phyloP scores from a whole-genome alignment of 2,113 vertebrate genomes.

The Xyrauchen texanus region DNA sequence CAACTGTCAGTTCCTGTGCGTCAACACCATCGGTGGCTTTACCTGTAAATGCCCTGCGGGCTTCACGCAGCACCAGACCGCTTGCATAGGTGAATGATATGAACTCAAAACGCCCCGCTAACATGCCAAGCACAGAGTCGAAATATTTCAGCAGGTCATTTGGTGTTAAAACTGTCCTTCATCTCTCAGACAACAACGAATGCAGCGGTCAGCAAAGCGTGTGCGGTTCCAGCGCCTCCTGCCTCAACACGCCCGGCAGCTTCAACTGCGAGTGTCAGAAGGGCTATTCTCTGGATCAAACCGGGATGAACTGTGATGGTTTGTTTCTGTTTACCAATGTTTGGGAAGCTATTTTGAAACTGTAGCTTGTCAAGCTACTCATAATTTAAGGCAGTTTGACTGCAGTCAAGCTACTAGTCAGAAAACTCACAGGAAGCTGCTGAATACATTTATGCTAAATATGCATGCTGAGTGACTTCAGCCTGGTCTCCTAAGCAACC shows the following conservation, averaged over 20 bases:
- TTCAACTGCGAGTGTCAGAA: slow-evolving; percentile 91
- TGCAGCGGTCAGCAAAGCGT: slow-evolving; percentile 76
- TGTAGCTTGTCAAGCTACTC: too few relatives aligned
- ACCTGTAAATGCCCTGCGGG: slow-evolving; percentile 90
- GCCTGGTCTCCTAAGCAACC: too few relatives aligned
- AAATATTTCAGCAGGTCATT: not conserved
- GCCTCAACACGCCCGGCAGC: slow-evolving; percentile 86
- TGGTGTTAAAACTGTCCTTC: slow-evolving; percentile 21
- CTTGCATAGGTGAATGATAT: slow-evolving; percentile 86
- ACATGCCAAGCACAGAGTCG: not conserved
- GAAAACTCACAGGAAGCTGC: too few relatives aligned
- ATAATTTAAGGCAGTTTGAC: too few relatives aligned
- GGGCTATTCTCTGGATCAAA: slow-evolving; percentile 84
- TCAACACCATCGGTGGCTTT: slow-evolving; percentile 89
- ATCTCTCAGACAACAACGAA: slow-evolving; percentile 85
- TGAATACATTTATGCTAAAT: too few relatives aligned
- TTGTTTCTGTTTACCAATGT: slow-evolving; percentile 15
- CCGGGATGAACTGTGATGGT: slow-evolving; percentile 87
- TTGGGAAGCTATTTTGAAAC: too few relatives aligned
- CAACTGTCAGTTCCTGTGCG: slow-evolving; percentile 95
- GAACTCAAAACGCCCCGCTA: not conserved
- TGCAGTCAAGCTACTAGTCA: too few relatives aligned
- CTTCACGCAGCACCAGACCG: slow-evolving; percentile 89
- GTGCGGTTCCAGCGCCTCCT: slow-evolving; percentile 82
- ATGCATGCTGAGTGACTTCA: too few relatives aligned